Conservation (phyloP, 2,113 vertebrate genomes). For the Pseudopipra pipra region DNA sequence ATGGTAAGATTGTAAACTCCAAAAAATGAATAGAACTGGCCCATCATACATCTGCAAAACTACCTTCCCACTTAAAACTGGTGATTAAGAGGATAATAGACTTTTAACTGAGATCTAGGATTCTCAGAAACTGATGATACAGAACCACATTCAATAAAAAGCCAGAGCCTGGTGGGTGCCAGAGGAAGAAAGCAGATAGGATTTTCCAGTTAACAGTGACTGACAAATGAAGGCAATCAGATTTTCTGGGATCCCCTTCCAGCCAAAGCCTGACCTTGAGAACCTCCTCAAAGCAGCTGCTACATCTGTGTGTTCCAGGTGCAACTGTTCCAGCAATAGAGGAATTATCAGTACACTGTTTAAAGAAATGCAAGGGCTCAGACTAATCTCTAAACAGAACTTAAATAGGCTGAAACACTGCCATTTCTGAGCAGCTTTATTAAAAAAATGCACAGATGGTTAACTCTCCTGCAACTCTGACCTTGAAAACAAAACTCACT, state of each 20-base stretch:
- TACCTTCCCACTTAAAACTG: not conserved
- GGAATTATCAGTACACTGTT: not conserved
- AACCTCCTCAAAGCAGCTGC: not conserved
- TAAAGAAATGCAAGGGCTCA: constrained; percentile 15
- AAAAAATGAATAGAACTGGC: not conserved
- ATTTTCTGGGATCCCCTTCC: not conserved
- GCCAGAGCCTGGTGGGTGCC: not conserved
- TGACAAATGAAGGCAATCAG: not conserved
- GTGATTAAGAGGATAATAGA: not conserved
- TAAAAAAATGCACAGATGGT: constrained; percentile 25
- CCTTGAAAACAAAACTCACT: constrained; percentile 20
- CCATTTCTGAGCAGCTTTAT: not conserved
- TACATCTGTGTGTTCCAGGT: not conserved
- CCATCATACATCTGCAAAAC: not conserved
- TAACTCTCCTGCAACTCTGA: not conserved
- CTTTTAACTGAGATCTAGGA: not conserved
- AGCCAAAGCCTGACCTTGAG: constrained; percentile 38
- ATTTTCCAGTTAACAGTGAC: not conserved
- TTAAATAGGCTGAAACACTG: not conserved
- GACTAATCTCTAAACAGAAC: constrained; percentile 12
- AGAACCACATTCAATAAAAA: not conserved
- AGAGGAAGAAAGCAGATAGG: not conserved
- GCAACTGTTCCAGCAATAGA: not conserved
- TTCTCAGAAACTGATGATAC: constrained; percentile 1
- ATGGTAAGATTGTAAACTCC: not conserved